phyloP scores from a whole-genome alignment of 2,888 invertebrate genomes.

The Hemithea aestivaria region DNA sequence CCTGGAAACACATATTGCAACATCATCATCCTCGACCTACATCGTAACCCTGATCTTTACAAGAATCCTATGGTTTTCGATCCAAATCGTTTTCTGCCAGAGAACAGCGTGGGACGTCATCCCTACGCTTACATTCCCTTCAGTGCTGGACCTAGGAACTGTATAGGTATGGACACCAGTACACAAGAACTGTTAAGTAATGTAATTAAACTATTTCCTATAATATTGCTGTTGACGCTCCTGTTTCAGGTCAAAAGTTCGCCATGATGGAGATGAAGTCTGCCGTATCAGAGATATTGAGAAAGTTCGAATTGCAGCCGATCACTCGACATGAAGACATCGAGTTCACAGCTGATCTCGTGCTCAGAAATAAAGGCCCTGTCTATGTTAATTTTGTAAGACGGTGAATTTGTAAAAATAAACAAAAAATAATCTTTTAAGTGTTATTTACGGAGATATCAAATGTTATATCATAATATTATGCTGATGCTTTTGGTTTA shows the following conservation, averaged over 20 bases:
- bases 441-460: too few relatives aligned
- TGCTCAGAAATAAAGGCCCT: conserved; percentile 55
- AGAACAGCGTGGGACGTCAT: conserved; percentile 72
- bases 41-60: conserved; percentile 81
- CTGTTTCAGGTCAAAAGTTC: conserved; percentile 78
- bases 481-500: too few relatives aligned
- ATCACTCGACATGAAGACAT: conserved; percentile 67
- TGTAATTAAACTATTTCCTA: too few relatives aligned
- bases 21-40: conserved; percentile 79
- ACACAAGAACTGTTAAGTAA: background rate
- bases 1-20: conserved; percentile 74
- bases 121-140: conserved; percentile 83
- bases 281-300: conserved; percentile 67
- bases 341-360: conserved; percentile 50
- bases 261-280: conserved; percentile 81
- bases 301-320: conserved; percentile 65
- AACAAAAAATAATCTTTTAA: too few relatives aligned
- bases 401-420: too few relatives aligned
- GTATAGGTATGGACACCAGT: conserved; percentile 64
- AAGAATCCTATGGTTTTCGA: conserved; percentile 82
- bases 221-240: too few relatives aligned
- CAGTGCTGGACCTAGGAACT: conserved; percentile 83
- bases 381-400: conserved; percentile 54
- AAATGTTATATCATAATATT: too few relatives aligned
- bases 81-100: conserved; percentile 84